Conservation (phyloP, 2,797 vertebrate genomes). For the Leptoclinus maculatus region DNA sequence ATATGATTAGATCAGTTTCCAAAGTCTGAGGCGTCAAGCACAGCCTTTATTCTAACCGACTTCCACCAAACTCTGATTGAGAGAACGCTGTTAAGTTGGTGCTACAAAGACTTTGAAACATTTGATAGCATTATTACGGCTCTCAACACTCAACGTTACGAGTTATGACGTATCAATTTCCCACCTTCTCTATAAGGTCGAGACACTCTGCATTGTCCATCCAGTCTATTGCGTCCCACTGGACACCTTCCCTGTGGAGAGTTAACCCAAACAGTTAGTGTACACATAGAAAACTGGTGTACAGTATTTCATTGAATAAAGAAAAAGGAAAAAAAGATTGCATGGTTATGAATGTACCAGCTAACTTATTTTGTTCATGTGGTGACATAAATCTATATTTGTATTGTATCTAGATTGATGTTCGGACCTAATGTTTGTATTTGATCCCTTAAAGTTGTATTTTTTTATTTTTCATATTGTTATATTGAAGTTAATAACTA, state of each 20-base stretch:
- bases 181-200: slow-evolving; percentile 93
- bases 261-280: slow-evolving; percentile 2
- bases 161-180: background rate
- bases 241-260: slow-evolving; percentile 88
- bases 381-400: background rate
- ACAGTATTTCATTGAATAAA: background rate
- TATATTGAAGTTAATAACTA: background rate
- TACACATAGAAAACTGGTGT: background rate
- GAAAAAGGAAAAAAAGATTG: background rate
- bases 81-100: background rate
- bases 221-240: slow-evolving; percentile 95
- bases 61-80: background rate
- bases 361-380: background rate
- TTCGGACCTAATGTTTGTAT: background rate
- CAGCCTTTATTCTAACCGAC: slow-evolving; percentile 12
- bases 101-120: background rate
- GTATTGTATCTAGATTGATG: background rate
- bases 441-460: background rate
- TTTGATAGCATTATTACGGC: background rate
- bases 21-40: slow-evolving; percentile 1
- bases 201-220: slow-evolving; percentile 96
- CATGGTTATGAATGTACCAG: background rate
- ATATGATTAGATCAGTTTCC: slow-evolving; percentile 14
- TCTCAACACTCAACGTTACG: background rate
- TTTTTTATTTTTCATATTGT: background rate